Conservation (phyloP, 2,888 invertebrate genomes). For the Amblyteles armatorius region DNA sequence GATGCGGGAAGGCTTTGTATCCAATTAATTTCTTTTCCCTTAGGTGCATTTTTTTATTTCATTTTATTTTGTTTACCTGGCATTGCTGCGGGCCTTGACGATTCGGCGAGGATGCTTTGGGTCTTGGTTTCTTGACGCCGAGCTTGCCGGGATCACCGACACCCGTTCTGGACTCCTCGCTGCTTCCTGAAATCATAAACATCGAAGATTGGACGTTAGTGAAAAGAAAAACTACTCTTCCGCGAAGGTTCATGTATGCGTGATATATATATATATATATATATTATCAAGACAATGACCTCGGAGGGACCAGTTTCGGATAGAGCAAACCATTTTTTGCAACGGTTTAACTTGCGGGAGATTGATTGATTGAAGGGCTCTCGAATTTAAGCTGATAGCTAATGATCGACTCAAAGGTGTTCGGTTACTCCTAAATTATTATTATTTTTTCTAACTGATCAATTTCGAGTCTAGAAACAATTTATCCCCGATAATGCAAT, state of each 20-base stretch:
- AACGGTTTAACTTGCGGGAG: conserved; percentile 53
- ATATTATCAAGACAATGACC: conserved; percentile 33
- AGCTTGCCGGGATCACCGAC: conserved; percentile 86
- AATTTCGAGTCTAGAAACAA: background rate
- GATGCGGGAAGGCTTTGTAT: background rate
- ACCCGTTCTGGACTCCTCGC: conserved; percentile 86
- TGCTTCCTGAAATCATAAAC: conserved; percentile 84
- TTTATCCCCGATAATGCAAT: conserved; percentile 36
- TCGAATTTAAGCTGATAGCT: conserved; percentile 41
- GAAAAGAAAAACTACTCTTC: background rate
- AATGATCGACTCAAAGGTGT: conserved; percentile 37
- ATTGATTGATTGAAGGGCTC: conserved; percentile 59
- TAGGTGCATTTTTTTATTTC: background rate
- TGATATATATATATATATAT: background rate
- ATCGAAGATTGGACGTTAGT: conserved; percentile 14
- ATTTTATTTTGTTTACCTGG: conserved; percentile 87
- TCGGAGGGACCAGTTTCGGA: conserved; percentile 13
- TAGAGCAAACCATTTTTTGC: conserved; percentile 34
- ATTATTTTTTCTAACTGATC: background rate
- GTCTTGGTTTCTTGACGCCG: conserved; percentile 90
- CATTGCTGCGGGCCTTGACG: conserved; percentile 96
- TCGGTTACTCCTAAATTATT: background rate
- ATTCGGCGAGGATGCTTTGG: conserved; percentile 95
- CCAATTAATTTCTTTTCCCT: background rate
- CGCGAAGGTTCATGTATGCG: background rate